A percentile compares a stretch with the other conserved stretches of the same genome.
Conservation (phyloP, 1,140 invertebrate species). For the Adelges cooleyi region DNA sequence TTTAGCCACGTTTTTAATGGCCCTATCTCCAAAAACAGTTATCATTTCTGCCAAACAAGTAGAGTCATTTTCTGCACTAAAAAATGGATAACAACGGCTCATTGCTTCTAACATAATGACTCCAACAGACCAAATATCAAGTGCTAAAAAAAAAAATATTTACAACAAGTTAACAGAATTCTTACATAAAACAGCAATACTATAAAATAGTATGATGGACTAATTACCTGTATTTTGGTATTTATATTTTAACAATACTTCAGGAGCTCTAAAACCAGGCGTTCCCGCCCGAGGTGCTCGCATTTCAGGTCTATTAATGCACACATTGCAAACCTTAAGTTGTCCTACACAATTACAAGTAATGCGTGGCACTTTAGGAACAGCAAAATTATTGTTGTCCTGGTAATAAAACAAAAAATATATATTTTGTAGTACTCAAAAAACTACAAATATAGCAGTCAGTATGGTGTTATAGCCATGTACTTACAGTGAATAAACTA, state of each 20-base stretch:
- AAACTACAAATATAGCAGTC: too few relatives aligned
- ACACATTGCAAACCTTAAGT: constrained; percentile 51
- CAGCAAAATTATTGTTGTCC: constrained; percentile 8
- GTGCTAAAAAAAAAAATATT: constrained; percentile 44
- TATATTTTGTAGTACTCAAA: neutral
- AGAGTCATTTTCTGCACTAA: constrained; percentile 66
- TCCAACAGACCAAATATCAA: constrained; percentile 83
- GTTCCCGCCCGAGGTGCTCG: constrained; percentile 71
- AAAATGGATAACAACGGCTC: constrained; percentile 70
- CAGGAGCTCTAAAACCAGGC: constrained; percentile 79
- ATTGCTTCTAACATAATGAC: constrained; percentile 72
- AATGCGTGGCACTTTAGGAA: constrained; percentile 15
- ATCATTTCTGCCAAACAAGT: constrained; percentile 72
- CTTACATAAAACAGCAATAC: neutral
- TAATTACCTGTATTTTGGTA: constrained; percentile 57
- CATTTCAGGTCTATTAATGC: constrained; percentile 45
- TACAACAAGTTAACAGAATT: too few relatives aligned
- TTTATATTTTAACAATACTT: constrained; percentile 66
- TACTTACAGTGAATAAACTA: constrained; percentile 13
- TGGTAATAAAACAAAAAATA: neutral
- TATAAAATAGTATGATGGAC: neutral
- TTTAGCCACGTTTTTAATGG: constrained; percentile 54
- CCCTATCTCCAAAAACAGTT: constrained; percentile 60
- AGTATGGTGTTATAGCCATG: neutral
- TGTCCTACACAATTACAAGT: constrained; percentile 47